A percentile compares a stretch with the other conserved stretches of the same genome.
Evolutionary conservation across 2,888 invertebrate genomes (phyloP).

Genomic region (Metallyticus violacea): DNA sequence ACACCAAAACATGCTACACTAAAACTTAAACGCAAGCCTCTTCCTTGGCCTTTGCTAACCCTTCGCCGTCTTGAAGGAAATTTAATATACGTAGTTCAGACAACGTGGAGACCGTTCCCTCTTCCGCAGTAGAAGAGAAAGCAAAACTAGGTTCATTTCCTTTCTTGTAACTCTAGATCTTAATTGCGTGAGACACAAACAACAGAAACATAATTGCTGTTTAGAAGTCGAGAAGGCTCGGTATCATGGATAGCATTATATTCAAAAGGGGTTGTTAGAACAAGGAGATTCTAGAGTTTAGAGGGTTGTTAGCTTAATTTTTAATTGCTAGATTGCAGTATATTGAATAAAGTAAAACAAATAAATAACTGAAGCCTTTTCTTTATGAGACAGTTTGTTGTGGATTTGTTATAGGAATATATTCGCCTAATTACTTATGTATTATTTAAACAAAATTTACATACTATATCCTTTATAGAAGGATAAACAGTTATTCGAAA

Average conservation of each 20-base stretch:
- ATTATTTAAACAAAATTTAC: too few species aligned
- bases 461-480: too few species aligned
- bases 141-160: neutral
- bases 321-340: too few species aligned
- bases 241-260: neutral
- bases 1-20: neutral
- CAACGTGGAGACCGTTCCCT: neutral
- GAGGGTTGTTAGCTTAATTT: too few species aligned
- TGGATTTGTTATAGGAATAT: too few species aligned
- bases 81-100: neutral
- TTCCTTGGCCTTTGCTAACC: too few species aligned
- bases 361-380: too few species aligned
- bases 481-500: too few species aligned
- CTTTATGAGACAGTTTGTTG: too few species aligned
- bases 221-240: neutral
- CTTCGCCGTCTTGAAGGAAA: neutral
- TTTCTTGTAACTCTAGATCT: neutral
- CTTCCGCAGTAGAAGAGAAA: neutral
- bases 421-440: too few species aligned
- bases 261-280: neutral
- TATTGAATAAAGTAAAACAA: too few species aligned
- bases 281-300: neutral
- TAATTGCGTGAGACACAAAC: neutral
- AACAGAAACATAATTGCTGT: neutral
- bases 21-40: neutral